Conservation (phyloP, 2,113 vertebrate species). For the Sterna hirundo region DNA sequence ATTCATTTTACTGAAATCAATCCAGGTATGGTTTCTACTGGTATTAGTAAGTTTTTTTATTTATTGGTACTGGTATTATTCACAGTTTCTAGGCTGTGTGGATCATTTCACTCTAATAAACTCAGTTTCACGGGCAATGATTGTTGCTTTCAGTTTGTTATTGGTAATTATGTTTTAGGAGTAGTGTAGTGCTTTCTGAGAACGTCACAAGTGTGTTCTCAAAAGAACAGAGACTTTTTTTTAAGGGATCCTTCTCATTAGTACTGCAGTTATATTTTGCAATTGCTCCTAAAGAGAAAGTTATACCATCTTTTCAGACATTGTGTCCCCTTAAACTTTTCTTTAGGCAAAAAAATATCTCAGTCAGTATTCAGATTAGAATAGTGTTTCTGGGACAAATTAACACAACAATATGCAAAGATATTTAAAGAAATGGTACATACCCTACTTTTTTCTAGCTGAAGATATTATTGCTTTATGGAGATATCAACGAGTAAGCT, state of each 20-base stretch:
- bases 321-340: not conserved
- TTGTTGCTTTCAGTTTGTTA: not conserved
- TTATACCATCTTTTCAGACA: not conserved
- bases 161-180: not conserved
- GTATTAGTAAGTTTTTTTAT: too few relatives aligned
- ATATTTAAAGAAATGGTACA: not conserved
- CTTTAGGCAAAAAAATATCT: not conserved
- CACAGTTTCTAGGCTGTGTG: not conserved
- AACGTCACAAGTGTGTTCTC: not conserved
- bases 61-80: too few relatives aligned
- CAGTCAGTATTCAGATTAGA: not conserved
- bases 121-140: not conserved
- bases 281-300: not conserved
- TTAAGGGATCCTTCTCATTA: not conserved
- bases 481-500: not conserved
- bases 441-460: not conserved
- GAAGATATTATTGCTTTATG: not conserved
- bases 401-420: not conserved
- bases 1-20: not conserved
- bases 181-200: not conserved
- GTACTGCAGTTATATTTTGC: not conserved
- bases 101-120: not conserved
- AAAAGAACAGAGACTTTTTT: not conserved
- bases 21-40: not conserved
- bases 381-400: not conserved